Evolutionary conservation across 92 coral and sea anemone species (phyloP), one percentile per base, ranked within the genome.

Genomic region (Montipora capitata): DNA sequence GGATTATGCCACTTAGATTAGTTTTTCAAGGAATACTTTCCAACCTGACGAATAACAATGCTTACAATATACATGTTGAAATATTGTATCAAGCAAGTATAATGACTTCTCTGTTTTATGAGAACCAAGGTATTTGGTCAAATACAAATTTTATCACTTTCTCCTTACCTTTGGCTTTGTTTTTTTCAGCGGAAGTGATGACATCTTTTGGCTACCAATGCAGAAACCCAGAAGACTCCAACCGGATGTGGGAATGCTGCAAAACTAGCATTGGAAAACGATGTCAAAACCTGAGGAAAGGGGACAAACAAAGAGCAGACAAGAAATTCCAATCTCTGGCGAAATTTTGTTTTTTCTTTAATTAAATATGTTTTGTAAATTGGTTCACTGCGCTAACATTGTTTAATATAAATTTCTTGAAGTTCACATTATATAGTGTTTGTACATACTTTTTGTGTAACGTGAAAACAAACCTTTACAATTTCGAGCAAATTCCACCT

Each of bases 211-310:
- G 49, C 49, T 44, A 1, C 74, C 74, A 68, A 68, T 35, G 74
- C 39, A 62, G 68, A 62, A 62, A n/a, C 16, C 16, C 68, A 62
- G 20, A 62, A 62, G 68, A 62, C 16, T 62, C 68, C 68, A 62
- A 7, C 68, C 13, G 68, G 27, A 62, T 62, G 68, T 62, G 68
- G 68, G 68, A 62, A 62, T 62, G 68, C 68, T 62, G 68, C 68
- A 62, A 62, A 62, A 62, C 68, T 44, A 44, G 49, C 49, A 44
- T 44, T 44, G 49, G 49, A 44, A 0, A 44, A 44, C 49, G 49
- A 44, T 44, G 49, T 44, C 49, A 44, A 44, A 44, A 44, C 49
- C 49, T 44, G 49, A 44, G 49, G 49, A 62, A 62, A 20, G 68
- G 68, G 27, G 68, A 62, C 38, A 62, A 62, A 20, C 68, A 62